These are phyloP conservation scores for Zaprionus lineosus DNA, from an alignment of 2,888 invertebrate species.

Conservation along the genomic window DNA sequence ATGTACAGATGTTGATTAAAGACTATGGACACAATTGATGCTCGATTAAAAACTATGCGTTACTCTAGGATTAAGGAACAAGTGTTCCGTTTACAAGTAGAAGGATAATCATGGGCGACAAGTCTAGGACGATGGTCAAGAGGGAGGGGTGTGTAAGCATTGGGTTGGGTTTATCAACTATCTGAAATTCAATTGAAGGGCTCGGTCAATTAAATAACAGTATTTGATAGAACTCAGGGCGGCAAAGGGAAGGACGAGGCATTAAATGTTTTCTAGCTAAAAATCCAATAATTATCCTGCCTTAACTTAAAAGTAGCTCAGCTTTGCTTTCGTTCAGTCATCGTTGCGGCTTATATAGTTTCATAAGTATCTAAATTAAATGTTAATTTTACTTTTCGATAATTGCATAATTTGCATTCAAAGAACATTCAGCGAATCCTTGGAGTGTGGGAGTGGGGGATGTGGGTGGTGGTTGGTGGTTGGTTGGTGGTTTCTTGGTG, in stretches of 20 bases:
- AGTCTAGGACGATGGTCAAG: too few relatives aligned
- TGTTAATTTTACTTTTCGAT: constrained; percentile 5
- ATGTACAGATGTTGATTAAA: too few relatives aligned
- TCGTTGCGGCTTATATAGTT: constrained; percentile 34
- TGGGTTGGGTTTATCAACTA: constrained; percentile 51
- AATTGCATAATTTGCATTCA: too few relatives aligned
- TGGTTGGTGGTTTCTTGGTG: too few relatives aligned
- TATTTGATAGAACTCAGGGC: constrained; percentile 12
- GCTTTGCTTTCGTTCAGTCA: constrained; percentile 71
- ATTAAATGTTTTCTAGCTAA: constrained; percentile 1
- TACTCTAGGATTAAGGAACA: constrained; percentile 15
- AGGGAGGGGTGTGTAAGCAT: too few relatives aligned
- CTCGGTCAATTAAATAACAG: constrained; percentile 75
- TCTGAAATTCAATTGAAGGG: constrained; percentile 73
- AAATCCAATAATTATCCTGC: constrained; percentile 2
- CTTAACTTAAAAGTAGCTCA: constrained; percentile 51
- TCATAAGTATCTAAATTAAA: constrained; percentile 18
- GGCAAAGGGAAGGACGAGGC: background rate
- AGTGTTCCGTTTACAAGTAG: too few relatives aligned
- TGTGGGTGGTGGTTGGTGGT: too few relatives aligned
- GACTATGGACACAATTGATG: constrained; percentile 26
- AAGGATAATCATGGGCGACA: too few relatives aligned
- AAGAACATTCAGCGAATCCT: too few relatives aligned
- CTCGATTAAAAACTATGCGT: background rate
- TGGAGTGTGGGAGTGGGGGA: too few relatives aligned